Evolutionary conservation across 2,888 invertebrate genomes (phyloP).

Genomic region (Sarcophaga caerulescens): DNA sequence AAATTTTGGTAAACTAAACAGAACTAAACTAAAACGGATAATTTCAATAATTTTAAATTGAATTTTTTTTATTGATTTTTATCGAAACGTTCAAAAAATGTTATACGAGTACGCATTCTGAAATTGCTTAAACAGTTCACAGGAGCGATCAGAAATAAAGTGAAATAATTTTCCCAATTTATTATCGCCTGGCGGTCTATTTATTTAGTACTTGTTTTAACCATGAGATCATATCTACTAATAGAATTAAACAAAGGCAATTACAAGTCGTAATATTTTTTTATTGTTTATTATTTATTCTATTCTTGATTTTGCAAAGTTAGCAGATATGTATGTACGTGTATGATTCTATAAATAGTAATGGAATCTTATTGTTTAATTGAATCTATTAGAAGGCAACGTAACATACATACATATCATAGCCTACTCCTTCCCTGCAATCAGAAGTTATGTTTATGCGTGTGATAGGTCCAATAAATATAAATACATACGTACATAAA

Average conservation of each 20-base stretch:
- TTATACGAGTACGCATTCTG: too few relatives aligned
- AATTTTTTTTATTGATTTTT: too few relatives aligned
- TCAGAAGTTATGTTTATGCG: neutral
- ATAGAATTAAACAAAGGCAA: constrained; percentile 12
- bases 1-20: too few relatives aligned
- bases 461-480: neutral
- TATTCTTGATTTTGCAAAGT: neutral
- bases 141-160: too few relatives aligned
- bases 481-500: constrained; percentile 9
- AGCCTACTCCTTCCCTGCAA: constrained; percentile 4
- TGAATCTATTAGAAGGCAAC: neutral
- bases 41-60: too few relatives aligned
- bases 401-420: neutral
- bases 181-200: neutral
- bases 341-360: neutral
- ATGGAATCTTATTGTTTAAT: constrained; percentile 26
- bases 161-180: too few relatives aligned
- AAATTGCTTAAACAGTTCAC: too few relatives aligned
- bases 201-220: neutral
- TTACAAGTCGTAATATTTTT: constrained; percentile 27
- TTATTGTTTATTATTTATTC: neutral
- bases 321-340: neutral
- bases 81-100: too few relatives aligned
- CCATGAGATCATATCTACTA: neutral
- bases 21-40: too few relatives aligned